A percentile compares a stretch with the other conserved stretches of the same genome.
Evolutionary conservation across 1,140 invertebrate genomes (phyloP).

Genomic region (Lamellibrachia luymesi): DNA sequence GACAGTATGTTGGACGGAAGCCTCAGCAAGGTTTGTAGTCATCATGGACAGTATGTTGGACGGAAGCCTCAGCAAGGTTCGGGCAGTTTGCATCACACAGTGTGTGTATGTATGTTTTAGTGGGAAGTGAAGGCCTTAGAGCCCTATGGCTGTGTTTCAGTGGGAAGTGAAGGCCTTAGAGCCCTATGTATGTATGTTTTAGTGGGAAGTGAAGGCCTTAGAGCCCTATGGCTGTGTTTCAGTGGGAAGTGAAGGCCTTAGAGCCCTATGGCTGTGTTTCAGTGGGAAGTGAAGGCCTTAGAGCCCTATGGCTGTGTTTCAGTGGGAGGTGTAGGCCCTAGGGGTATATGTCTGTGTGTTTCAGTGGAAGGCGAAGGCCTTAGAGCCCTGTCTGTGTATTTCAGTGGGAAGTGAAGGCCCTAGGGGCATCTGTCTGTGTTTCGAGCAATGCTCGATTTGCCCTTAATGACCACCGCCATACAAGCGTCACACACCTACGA

Average conservation of each 20-base stretch:
- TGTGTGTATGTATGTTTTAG: constrained; percentile 36
- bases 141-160: too few relatives aligned
- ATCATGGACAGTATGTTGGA: not conserved
- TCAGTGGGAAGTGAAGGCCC: constrained; percentile 56
- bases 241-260: too few relatives aligned
- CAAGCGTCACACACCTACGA: too few relatives aligned
- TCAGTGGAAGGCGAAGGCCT: constrained; percentile 56
- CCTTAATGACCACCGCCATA: too few relatives aligned
- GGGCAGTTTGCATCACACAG: too few relatives aligned
- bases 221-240: constrained; percentile 87
- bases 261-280: constrained; percentile 79
- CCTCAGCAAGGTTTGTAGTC: constrained; percentile 20
- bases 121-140: too few relatives aligned
- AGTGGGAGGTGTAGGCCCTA: too few relatives aligned
- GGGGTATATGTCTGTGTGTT: not conserved
- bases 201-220: constrained; percentile 92
- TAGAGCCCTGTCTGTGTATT: constrained; percentile 81
- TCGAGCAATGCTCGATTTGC: too few relatives aligned
- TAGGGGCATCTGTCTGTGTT: constrained; percentile 81
- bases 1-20: constrained; percentile 39
- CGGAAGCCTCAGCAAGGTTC: too few relatives aligned
- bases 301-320: too few relatives aligned
- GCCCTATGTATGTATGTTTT: constrained; percentile 26
- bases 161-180: too few relatives aligned
- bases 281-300: too few relatives aligned